A percentile compares a stretch with the other conserved stretches of the same genome.
phyloP scores from a whole-genome alignment of 2,113 vertebrate species.

The Xiphophorus maculatus region DNA sequence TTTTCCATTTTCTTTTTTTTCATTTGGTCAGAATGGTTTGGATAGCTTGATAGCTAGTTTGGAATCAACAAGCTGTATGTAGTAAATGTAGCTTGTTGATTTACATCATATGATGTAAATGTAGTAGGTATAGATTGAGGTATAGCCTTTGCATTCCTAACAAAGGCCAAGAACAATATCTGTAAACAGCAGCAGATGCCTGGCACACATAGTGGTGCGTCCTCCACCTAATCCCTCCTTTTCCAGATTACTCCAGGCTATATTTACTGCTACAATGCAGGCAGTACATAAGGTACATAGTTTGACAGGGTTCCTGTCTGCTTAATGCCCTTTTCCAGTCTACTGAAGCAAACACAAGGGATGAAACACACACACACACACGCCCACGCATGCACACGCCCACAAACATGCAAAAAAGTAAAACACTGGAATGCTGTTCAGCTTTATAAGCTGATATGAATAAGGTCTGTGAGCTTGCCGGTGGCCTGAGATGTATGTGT shows the following conservation, averaged over 20 bases:
- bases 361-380: not conserved
- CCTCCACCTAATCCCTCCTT: slow-evolving; percentile 2
- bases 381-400: not conserved
- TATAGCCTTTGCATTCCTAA: slow-evolving; percentile 32
- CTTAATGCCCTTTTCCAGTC: slow-evolving; percentile 30
- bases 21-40: no score
- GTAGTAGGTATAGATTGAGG: slow-evolving; percentile 18
- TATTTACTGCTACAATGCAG: not conserved
- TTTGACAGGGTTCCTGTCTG: slow-evolving; percentile 18
- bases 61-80: no score
- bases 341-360: slow-evolving; percentile 26
- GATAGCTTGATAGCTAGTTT: no score
- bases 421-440: slow-evolving; percentile 58
- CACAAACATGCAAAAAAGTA: slow-evolving; percentile 30
- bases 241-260: not conserved
- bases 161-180: not conserved
- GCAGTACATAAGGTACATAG: not conserved
- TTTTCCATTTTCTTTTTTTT: no score
- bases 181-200: slow-evolving; percentile 5
- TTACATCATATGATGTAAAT: slow-evolving; percentile 20
- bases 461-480: slow-evolving; percentile 67
- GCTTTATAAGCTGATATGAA: slow-evolving; percentile 71
- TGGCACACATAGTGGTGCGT: not conserved
- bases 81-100: not conserved
- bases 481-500: slow-evolving; percentile 38